Conservation (phyloP, 2,888 invertebrate genomes). For the Tortricodes alternella region DNA sequence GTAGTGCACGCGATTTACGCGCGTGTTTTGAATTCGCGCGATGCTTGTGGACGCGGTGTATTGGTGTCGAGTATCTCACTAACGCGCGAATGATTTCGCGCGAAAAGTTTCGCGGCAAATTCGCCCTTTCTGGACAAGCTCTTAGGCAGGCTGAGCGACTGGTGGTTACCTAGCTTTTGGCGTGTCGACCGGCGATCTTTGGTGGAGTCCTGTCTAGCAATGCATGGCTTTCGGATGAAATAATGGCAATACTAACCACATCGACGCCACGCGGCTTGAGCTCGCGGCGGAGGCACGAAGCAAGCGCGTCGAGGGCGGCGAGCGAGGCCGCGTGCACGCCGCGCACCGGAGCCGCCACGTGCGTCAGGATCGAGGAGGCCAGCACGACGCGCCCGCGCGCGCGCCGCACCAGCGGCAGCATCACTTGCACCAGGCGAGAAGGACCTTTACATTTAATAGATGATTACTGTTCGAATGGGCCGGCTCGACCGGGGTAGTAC, state of each 20-base stretch:
- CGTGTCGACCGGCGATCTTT: not conserved
- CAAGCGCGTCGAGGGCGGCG: conserved; percentile 91
- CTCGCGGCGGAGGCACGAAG: conserved; percentile 90
- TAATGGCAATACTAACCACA: conserved; percentile 75
- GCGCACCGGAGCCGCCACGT: conserved; percentile 90
- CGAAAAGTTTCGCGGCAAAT: too few relatives aligned
- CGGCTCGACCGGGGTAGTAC: too few relatives aligned
- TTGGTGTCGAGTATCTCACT: too few relatives aligned
- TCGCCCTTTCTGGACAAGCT: too few relatives aligned
- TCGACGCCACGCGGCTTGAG: conserved; percentile 91
- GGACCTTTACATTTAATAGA: conserved; percentile 79
- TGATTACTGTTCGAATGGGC: not conserved
- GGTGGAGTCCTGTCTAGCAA: too few relatives aligned
- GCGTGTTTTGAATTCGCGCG: too few relatives aligned
- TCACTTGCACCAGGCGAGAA: conserved; percentile 88
- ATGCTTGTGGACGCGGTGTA: too few relatives aligned
- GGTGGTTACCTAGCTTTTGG: not conserved
- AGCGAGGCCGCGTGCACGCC: conserved; percentile 91
- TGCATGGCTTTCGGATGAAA: too few relatives aligned
- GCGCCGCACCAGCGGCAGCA: conserved; percentile 90
- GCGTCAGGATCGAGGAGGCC: conserved; percentile 90
- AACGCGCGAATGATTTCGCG: too few relatives aligned
- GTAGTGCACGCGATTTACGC: too few relatives aligned
- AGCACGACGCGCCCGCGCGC: conserved; percentile 91
- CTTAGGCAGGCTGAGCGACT: too few relatives aligned